phyloP scores from a whole-genome alignment of 1,140 invertebrate genomes.

The Bombus waltoni region DNA sequence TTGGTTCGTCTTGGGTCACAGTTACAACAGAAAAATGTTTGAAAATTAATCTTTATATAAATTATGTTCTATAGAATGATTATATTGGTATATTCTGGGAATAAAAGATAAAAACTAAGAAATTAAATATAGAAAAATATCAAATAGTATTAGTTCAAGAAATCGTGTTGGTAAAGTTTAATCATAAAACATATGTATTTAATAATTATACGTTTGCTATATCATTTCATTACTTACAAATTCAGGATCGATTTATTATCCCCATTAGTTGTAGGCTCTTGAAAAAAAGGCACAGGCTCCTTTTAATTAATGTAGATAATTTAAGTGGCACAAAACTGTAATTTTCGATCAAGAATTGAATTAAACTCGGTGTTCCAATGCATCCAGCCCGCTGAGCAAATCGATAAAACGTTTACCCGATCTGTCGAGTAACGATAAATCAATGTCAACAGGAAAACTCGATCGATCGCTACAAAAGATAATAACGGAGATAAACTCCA shows the following conservation, averaged over 20 bases:
- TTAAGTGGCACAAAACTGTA: background rate
- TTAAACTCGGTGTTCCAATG: background rate
- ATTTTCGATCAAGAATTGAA: background rate
- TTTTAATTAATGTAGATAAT: background rate
- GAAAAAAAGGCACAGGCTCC: background rate
- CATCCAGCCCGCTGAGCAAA: background rate
- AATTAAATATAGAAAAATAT: background rate
- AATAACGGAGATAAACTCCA: background rate
- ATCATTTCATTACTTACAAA: background rate
- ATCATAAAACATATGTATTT: too few species aligned
- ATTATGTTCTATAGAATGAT: background rate
- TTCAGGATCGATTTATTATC: background rate
- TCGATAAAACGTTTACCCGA: slow-evolving; percentile 26
- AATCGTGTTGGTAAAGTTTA: too few species aligned
- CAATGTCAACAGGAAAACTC: background rate
- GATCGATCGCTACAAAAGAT: background rate
- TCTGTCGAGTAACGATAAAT: slow-evolving; percentile 16
- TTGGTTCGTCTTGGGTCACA: background rate
- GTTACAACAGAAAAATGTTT: too few species aligned
- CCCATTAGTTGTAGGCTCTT: too few species aligned
- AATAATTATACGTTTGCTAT: too few species aligned
- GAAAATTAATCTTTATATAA: background rate
- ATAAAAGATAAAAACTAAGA: background rate
- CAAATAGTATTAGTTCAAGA: background rate
- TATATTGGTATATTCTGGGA: background rate